phyloP scores from a whole-genome alignment of 2,888 invertebrate species.

The Drosophila niveifrons region DNA sequence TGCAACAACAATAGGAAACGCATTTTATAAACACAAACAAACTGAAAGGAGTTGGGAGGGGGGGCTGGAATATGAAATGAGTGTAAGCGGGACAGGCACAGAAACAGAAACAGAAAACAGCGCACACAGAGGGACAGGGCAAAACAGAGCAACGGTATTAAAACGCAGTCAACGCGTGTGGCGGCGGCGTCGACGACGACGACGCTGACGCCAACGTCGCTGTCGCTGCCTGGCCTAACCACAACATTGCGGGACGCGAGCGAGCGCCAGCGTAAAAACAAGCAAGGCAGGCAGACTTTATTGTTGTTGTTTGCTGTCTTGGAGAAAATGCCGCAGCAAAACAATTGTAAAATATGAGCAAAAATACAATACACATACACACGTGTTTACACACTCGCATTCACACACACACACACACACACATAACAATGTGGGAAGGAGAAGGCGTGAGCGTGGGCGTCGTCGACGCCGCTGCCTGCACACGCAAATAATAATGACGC shows the following conservation, averaged over 20 bases:
- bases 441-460: conserved; percentile 48
- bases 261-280: conserved; percentile 26
- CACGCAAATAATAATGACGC: conserved; percentile 70
- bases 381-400: conserved; percentile 12
- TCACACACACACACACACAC: conserved; percentile 17
- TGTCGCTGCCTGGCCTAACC: conserved; percentile 50
- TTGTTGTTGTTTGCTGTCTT: conserved; percentile 64
- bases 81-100: conserved; percentile 12
- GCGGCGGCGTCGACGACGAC: conserved; percentile 22
- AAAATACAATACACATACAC: conserved; percentile 35
- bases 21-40: conserved; percentile 69
- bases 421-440: conserved; percentile 15
- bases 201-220: conserved; percentile 18
- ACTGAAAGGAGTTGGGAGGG: conserved; percentile 25
- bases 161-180: conserved; percentile 60
- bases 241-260: conserved; percentile 61
- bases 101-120: neutral
- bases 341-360: conserved; percentile 78
- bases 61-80: conserved; percentile 23
- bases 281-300: conserved; percentile 34
- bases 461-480: conserved; percentile 38
- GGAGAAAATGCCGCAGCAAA: conserved; percentile 72
- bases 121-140: neutral
- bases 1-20: conserved; percentile 66
- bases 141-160: conserved; percentile 31